Evolutionary conservation across 2,797 vertebrate species (phyloP), one percentile per base, ranked within the genome.

Genomic region (Sebastes miniatus): DNA sequence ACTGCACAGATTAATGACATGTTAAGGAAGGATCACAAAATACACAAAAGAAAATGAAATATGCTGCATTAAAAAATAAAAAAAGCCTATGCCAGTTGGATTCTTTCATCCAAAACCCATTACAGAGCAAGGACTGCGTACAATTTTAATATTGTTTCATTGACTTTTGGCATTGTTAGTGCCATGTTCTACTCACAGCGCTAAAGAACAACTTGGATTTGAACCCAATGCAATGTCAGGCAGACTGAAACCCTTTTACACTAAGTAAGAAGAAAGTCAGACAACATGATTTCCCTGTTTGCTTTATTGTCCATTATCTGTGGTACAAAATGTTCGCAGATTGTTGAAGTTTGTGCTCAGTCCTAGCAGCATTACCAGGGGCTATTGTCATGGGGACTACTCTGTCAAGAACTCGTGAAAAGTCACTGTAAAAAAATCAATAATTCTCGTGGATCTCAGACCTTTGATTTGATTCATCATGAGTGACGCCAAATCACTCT

Each of bases 211-310:
- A 8, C 50, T 12, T 34, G 43, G 29, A 68, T 75, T 69, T 76
- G 14, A 83, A 67, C 59, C 77, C 32, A 36, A 13, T 32, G 11
- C 32, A 54, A 56, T 75, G 66, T 83, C 71, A 77, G 87, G 93
- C 93, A 94, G 92, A 88, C 94, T 96, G 95, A 95, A 95, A 86
- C 90, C 83, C 88, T 92, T 87, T 65, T 66, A 85, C 81, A 88
- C 78, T 34, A 52, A 89, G 83, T 77, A 29, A 83, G 84, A 92
- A 79, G 79, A 79, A 84, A 95, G 70, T 86, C 81, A 73, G 82
- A 85, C 76, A 69, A 85, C 34, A 74, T 80, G 32, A 83, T 86
- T 80, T 75, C 77, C 57, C 76, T 91, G 79, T 91, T 86, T 91
- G 50, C 88, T 89, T 86, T 90, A 83, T 89, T 81, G 75, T 90